Base-by-base conservation (phyloP, 2,113 vertebrate genomes). In the Isichthys henryi region DNA sequence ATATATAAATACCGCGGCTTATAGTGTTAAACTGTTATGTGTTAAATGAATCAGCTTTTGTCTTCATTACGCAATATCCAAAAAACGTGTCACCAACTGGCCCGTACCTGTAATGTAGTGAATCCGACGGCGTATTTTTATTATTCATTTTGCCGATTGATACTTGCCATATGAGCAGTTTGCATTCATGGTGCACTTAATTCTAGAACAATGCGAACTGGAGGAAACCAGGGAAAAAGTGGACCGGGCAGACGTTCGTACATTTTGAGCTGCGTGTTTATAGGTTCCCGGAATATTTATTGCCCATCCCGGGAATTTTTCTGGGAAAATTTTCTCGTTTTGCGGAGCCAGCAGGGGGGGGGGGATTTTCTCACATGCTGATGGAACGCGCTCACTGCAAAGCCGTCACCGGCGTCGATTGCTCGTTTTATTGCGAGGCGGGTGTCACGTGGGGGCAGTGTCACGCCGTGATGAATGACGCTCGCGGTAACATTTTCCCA, bases 401-500 rank as follows among this genome's bases (percentile, higher is more conserved):
- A 89, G 3, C 23, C 27, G 45, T 86, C 56, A 23, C 82, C 46
- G 1, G 35, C 66, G 1, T 31, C 31, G 49, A 17, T 77, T 15
- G 19, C 31, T 45, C 11, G 45, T 86, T 89, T 86, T 89, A 66
- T 66, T 62, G 58, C 56, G 43, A 7, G 48, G 10, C 2, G 50
- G 4, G 10, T 9, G 35, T 53, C 62, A 87, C 88, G 43, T 31
- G 62, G 27, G 66, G 89, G 31, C 89, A 21, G 27, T 86, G 82
- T n/a, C 45, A 53, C 21, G 7, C 49, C 0, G 39, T 27, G 89
- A 92, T 89, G 91, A 90, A 92, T 92, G 87, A 45, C 39, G 17
- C 62, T 45, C 50, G 53, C 35, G 1, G 89, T 88, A 88, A 91
- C 45, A 86, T 49, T 89, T 90, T 89, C 90, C 88, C 74, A 52